These are phyloP conservation scores for Spilogale gracilis DNA, from an alignment of 2,113 vertebrate genomes.

Conservation along the genomic window DNA sequence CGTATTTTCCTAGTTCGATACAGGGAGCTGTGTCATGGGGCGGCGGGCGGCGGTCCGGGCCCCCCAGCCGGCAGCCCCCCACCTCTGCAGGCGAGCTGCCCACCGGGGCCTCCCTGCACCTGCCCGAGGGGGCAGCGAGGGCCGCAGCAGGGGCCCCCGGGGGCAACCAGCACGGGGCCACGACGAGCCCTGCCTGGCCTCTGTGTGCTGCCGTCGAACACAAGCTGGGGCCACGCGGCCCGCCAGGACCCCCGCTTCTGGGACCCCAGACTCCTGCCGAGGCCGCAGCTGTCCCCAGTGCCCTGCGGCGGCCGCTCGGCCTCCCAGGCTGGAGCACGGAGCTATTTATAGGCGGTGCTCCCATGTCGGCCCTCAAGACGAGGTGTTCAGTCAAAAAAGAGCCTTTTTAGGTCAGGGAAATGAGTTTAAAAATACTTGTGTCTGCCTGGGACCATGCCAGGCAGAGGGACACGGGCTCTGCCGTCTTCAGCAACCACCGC, in stretches of 20 bases:
- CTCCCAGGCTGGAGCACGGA: neutral
- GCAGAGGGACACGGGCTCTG: neutral
- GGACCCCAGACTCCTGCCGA: neutral
- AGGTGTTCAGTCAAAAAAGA: neutral
- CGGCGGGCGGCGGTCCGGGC: neutral
- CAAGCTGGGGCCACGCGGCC: neutral
- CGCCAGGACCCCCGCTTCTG: rapidly evolving
- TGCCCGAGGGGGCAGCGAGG: too few species aligned
- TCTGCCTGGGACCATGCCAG: neutral
- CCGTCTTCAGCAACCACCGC: neutral
- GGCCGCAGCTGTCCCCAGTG: neutral
- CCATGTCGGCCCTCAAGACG: neutral
- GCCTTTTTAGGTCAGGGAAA: constrained; percentile 56
- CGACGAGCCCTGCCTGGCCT: neutral
- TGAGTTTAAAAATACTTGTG: constrained; percentile 21
- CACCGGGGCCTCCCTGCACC: neutral
- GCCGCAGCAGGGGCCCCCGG: neutral
- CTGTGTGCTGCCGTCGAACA: neutral
- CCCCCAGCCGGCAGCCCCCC: neutral
- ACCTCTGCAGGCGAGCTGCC: neutral
- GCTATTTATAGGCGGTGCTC: neutral
- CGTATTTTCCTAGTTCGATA: rapidly evolving
- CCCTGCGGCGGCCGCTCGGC: neutral
- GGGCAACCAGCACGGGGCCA: rapidly evolving
- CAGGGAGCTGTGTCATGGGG: neutral